A percentile compares a stretch with the other conserved stretches of the same genome.
Conservation (phyloP, 2,113 vertebrate species). For the Promerops cafer region DNA sequence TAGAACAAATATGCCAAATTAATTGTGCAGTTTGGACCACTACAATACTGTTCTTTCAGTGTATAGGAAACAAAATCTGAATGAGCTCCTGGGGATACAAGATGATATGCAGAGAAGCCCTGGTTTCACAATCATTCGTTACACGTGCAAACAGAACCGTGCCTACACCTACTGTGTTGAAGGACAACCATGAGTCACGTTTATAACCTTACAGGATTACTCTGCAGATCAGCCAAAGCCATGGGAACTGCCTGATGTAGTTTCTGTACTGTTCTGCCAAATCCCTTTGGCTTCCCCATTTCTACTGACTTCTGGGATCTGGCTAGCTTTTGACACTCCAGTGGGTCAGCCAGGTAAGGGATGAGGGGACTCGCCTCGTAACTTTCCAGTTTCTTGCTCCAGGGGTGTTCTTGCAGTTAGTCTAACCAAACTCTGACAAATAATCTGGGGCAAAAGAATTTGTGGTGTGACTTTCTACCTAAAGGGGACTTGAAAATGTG, state of each 20-base stretch:
- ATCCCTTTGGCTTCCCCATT: not conserved
- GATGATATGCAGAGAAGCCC: not conserved
- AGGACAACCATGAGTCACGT: not conserved
- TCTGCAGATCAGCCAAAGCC: not conserved
- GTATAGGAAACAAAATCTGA: not conserved
- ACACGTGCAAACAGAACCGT: rapidly evolving
- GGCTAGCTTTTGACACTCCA: not conserved
- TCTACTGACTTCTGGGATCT: not conserved
- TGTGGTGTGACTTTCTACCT: not conserved
- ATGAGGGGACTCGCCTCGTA: not conserved
- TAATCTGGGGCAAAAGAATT: not conserved
- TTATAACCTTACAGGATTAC: not conserved
- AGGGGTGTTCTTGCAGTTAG: not conserved
- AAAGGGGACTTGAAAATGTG: not conserved
- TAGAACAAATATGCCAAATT: not conserved
- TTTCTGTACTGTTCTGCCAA: not conserved
- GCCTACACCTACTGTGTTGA: not conserved
- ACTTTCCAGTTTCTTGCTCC: not conserved
- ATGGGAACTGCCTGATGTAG: not conserved
- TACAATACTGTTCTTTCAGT: not conserved
- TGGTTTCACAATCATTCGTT: not conserved
- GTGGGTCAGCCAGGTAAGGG: not conserved
- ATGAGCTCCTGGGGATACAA: not conserved
- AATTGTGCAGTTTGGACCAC: not conserved
- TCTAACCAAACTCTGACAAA: not conserved